Conservation (phyloP, 2,113 vertebrate genomes). For the Erythrolamprus reginae region DNA sequence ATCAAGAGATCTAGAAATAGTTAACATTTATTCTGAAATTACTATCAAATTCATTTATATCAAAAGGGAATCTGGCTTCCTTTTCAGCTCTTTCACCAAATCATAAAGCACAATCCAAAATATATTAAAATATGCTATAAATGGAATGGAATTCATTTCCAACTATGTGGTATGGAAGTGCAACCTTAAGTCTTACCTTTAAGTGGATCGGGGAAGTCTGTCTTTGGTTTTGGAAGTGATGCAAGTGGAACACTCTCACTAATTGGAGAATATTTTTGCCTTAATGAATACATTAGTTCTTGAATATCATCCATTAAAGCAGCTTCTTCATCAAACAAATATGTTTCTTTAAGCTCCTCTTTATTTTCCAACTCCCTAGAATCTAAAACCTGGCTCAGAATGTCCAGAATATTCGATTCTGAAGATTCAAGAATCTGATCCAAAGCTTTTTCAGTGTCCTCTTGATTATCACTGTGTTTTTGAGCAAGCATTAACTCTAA, state of each 20-base stretch:
- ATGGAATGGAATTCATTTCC: neutral
- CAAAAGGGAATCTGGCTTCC: neutral
- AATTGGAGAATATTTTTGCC: constrained; percentile 74
- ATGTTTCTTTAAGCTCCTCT: constrained; percentile 55
- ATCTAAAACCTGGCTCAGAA: constrained; percentile 81
- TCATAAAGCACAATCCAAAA: neutral
- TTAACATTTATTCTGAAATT: neutral
- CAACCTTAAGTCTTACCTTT: constrained; percentile 57
- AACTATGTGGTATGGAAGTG: neutral
- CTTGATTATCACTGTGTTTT: constrained; percentile 45
- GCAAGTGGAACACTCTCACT: constrained; percentile 67
- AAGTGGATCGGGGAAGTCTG: neutral
- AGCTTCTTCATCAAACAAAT: constrained; percentile 75
- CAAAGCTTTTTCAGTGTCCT: constrained; percentile 73
- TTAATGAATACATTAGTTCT: constrained; percentile 84
- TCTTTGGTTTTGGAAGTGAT: constrained; percentile 14
- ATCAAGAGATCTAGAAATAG: neutral
- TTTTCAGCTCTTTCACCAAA: neutral
- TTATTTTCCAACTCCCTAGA: constrained; percentile 49
- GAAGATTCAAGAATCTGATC: constrained; percentile 82
- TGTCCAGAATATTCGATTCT: constrained; percentile 77
- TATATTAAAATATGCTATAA: neutral
- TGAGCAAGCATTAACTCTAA: constrained; percentile 70
- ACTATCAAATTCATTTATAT: neutral
- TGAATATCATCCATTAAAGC: constrained; percentile 84